A percentile compares a stretch with the other conserved stretches of the same genome.
phyloP scores from a whole-genome alignment of 2,797 vertebrate species.

The Cyclopterus lumpus region DNA sequence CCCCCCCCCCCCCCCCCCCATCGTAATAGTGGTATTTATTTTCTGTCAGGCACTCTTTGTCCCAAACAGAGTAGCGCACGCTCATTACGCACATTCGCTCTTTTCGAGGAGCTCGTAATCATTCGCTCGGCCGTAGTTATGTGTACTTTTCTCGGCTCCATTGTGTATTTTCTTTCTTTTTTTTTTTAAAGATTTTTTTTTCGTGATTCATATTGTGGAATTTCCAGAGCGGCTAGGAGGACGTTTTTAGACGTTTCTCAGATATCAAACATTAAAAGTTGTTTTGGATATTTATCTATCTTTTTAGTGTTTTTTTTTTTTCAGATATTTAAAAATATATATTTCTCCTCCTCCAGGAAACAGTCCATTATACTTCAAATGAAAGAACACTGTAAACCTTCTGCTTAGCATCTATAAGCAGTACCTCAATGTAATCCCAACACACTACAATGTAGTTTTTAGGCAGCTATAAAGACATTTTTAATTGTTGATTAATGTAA shows the following conservation, averaged over 20 bases:
- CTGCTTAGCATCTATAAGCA: background rate
- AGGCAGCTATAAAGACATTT: background rate
- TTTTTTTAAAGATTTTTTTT: background rate
- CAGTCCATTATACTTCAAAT: background rate
- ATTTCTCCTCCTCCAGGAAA: background rate
- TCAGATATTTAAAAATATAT: background rate
- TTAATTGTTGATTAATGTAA: background rate
- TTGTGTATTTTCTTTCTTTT: background rate
- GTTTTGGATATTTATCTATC: background rate
- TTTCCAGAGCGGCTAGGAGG: background rate
- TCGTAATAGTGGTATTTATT: constrained; percentile 68
- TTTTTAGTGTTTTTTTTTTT: background rate
- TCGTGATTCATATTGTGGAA: background rate
- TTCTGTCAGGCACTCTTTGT: constrained; percentile 69
- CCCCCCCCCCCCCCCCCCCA: constrained; percentile 1
- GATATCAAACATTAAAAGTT: background rate
- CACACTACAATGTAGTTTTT: background rate
- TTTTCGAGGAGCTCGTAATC: constrained; percentile 25
- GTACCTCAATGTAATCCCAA: background rate
- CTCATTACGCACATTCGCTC: constrained; percentile 46
- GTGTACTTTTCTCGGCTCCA: background rate
- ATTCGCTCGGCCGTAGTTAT: constrained; percentile 12
- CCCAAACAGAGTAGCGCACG: constrained; percentile 39
- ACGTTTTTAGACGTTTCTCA: background rate
- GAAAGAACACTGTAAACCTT: background rate